Evolutionary conservation across 2,797 vertebrate species (phyloP).

Genomic region (Orientallactaga sibirica): DNA sequence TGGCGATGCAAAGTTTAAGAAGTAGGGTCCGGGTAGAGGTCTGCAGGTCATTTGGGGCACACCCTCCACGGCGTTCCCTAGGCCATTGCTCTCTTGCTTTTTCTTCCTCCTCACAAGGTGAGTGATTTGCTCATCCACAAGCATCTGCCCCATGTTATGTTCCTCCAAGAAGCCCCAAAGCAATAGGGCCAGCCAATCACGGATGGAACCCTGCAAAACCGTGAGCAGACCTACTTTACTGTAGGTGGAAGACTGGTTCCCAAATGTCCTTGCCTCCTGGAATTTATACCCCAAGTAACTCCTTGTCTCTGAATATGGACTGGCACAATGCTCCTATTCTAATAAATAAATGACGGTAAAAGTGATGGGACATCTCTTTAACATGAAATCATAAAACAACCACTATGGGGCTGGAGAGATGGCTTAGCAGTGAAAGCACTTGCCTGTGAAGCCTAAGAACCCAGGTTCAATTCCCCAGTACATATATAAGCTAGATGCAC

Average conservation of each 20-base stretch:
- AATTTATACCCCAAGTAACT: neutral
- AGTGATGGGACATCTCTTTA: neutral
- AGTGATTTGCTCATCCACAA: no score
- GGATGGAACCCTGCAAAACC: neutral
- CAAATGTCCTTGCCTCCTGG: neutral
- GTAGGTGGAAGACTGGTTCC: neutral
- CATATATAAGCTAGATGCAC: no score
- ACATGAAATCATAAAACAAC: slow-evolving; percentile 18
- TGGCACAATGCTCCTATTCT: neutral
- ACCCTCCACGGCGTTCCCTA: neutral
- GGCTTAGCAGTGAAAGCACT: no score
- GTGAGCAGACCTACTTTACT: neutral
- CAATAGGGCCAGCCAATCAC: no score
- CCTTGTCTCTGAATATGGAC: neutral
- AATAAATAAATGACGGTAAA: slow-evolving; percentile 5
- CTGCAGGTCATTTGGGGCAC: rapidly evolving
- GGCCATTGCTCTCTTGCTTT: neutral
- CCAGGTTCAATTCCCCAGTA: no score
- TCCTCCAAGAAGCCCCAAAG: neutral
- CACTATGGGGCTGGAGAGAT: neutral
- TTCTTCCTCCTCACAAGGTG: neutral
- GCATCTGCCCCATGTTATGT: neutral
- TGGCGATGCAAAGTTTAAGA: neutral
- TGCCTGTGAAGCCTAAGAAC: no score
- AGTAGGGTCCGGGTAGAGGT: neutral